These are phyloP conservation scores for Frankliniella intonsa DNA, from an alignment of 2,888 invertebrate genomes.

Conservation along the genomic window DNA sequence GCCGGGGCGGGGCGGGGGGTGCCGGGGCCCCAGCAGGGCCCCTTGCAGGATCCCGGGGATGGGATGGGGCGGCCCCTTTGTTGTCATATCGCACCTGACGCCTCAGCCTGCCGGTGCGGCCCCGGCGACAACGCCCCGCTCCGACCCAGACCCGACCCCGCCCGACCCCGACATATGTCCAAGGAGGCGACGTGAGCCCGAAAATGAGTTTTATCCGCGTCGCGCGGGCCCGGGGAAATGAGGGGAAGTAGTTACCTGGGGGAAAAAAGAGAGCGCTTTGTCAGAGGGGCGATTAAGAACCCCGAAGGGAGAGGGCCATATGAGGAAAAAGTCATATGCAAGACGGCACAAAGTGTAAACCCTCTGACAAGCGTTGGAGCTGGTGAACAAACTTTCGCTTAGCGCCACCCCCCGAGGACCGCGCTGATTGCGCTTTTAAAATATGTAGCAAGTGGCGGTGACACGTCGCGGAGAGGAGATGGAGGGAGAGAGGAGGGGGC, in stretches of 20 bases:
- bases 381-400: neutral
- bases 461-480: neutral
- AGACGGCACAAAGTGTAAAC: neutral
- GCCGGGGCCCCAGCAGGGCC: neutral
- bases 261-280: neutral
- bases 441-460: no score
- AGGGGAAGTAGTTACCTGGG: neutral
- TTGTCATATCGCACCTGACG: conserved; percentile 24
- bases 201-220: neutral
- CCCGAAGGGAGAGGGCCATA: neutral
- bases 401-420: neutral
- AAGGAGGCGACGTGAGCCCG: neutral
- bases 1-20: neutral
- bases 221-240: neutral
- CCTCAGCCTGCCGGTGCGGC: neutral
- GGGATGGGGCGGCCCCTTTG: conserved; percentile 7
- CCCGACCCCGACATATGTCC: conserved; percentile 12
- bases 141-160: neutral
- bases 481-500: neutral
- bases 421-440: neutral
- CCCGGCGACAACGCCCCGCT: conserved; percentile 15
- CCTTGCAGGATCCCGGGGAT: neutral
- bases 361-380: no score
- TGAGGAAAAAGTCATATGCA: no score
- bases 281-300: neutral